Percentiles rank a stretch among this genome's conserved stretches.
Evolutionary conservation across 2,113 vertebrate species (phyloP).

Genomic region (Rattus rattus): DNA sequence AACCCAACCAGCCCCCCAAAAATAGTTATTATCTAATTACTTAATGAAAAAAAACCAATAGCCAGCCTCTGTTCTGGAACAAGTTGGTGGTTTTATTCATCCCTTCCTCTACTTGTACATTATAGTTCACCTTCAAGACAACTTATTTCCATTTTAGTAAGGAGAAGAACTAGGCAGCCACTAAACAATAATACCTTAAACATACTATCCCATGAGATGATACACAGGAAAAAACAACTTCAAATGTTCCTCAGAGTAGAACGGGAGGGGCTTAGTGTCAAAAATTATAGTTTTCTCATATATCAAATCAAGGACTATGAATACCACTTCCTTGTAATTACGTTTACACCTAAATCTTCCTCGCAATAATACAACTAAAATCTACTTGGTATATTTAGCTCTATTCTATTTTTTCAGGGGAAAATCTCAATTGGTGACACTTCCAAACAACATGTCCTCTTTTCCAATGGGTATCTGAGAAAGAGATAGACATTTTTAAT

Average conservation of each 20-base stretch:
- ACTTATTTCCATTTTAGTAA: slow-evolving; percentile 13
- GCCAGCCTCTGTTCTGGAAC: background rate
- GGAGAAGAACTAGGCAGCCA: slow-evolving; percentile 27
- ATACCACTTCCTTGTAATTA: background rate
- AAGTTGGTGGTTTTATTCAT: background rate
- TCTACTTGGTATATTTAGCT: background rate
- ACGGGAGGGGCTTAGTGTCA: background rate
- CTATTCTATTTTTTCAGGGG: background rate
- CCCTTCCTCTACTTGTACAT: background rate
- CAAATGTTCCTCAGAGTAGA: slow-evolving; percentile 8
- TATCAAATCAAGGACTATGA: background rate
- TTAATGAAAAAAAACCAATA: background rate
- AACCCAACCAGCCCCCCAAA: background rate
- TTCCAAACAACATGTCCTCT: background rate
- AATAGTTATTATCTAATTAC: background rate
- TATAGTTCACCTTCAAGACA: background rate
- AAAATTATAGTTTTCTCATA: background rate
- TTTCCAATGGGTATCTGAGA: background rate
- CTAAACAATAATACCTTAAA: background rate
- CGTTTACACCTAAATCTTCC: background rate
- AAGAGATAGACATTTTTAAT: background rate
- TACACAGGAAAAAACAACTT: background rate
- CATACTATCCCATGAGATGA: background rate
- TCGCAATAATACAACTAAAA: background rate
- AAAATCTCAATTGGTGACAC: background rate